These are phyloP conservation scores for Stegophylla sp. DNA, from an alignment of 2,888 invertebrate genomes.

Conservation along the genomic window DNA sequence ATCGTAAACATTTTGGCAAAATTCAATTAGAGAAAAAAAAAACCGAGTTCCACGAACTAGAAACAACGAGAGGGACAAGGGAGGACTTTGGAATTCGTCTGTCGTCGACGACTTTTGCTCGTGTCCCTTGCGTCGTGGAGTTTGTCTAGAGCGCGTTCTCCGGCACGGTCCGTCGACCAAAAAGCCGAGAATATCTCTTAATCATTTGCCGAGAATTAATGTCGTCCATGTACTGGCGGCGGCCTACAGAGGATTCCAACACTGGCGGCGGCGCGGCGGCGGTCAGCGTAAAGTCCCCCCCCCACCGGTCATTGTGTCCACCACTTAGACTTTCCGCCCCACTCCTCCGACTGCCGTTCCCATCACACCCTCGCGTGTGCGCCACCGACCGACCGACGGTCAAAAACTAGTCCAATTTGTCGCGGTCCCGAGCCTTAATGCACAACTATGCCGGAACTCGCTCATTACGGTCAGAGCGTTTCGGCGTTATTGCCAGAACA, in stretches of 20 bases:
- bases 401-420: conserved; percentile 45
- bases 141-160: no score
- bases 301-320: no score
- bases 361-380: neutral
- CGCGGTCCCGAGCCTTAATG: neutral
- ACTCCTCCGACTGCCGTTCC: neutral
- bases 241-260: neutral
- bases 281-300: conserved; percentile 10
- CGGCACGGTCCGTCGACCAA: neutral
- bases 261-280: no score
- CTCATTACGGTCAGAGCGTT: conserved; percentile 31
- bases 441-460: conserved; percentile 32
- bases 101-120: neutral
- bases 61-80: neutral
- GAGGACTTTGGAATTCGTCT: neutral
- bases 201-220: conserved; percentile 12
- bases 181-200: conserved; percentile 17
- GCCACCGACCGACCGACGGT: neutral
- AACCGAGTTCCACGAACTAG: no score
- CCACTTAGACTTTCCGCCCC: neutral
- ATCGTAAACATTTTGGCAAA: no score
- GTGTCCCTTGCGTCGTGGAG: neutral
- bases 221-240: neutral
- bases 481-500: conserved; percentile 26
- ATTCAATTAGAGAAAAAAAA: no score